Conservation (phyloP, 1,140 invertebrate genomes). For the Drosophila tristis region DNA sequence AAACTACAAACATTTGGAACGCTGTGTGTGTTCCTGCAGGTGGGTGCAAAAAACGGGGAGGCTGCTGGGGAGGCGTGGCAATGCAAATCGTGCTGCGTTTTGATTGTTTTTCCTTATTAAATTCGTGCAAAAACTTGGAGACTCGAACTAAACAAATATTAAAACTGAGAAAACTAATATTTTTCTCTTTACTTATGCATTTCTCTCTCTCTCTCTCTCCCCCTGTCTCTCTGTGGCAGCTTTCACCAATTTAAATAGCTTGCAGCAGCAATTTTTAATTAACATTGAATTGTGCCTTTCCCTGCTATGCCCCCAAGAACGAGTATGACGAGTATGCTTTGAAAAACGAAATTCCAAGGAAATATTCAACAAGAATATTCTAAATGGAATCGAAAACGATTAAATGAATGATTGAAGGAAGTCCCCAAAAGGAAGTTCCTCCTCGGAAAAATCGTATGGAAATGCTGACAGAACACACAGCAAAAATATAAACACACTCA, state of each 20-base stretch:
- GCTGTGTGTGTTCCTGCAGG: slow-evolving; percentile 81
- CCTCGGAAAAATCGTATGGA: slow-evolving; percentile 4
- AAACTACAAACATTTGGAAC: slow-evolving; percentile 53
- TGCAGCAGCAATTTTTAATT: slow-evolving; percentile 80
- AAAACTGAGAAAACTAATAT: slow-evolving; percentile 58
- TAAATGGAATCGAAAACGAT: slow-evolving; percentile 6
- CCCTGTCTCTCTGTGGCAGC: slow-evolving; percentile 44
- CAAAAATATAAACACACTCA: slow-evolving; percentile 31
- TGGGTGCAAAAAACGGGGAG: slow-evolving; percentile 39
- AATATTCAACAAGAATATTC: slow-evolving; percentile 81
- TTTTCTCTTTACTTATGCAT: neutral
- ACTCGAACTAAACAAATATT: slow-evolving; percentile 22
- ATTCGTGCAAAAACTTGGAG: slow-evolving; percentile 62
- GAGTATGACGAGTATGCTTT: slow-evolving; percentile 42
- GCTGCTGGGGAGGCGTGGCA: slow-evolving; percentile 45
- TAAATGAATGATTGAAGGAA: slow-evolving; percentile 52
- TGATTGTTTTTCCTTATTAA: slow-evolving; percentile 79
- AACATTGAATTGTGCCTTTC: slow-evolving; percentile 80
- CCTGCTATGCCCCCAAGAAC: slow-evolving; percentile 66
- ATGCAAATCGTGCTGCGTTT: slow-evolving; percentile 77
- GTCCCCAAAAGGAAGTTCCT: slow-evolving; percentile 1
- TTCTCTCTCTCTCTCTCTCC: slow-evolving; percentile 4
- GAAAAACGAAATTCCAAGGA: slow-evolving; percentile 64
- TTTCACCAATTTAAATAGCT: slow-evolving; percentile 69
- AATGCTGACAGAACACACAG: slow-evolving; percentile 47